Conservation (phyloP, 35 echinoderm and acorn worm species). For the Lytechinus variegatus region DNA sequence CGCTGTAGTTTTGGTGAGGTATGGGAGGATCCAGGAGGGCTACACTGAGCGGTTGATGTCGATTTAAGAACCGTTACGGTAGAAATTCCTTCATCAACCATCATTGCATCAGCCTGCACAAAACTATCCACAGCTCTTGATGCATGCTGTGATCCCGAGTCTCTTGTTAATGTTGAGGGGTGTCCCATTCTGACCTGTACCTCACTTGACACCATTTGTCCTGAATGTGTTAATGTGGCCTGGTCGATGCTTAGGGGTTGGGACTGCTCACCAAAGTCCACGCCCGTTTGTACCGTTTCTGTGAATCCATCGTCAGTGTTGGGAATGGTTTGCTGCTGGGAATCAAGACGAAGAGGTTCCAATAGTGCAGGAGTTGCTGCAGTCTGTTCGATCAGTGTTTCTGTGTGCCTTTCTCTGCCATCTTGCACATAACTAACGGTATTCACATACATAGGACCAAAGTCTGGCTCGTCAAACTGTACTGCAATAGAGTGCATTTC, state of each 20-base stretch:
- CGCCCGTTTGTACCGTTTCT: slow-evolving; percentile 43
- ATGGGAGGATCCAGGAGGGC: neutral
- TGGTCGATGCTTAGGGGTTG: slow-evolving; percentile 66
- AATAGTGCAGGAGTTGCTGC: neutral
- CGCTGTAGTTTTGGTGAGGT: neutral
- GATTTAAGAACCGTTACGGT: slow-evolving; percentile 12
- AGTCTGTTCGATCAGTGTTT: slow-evolving; percentile 19
- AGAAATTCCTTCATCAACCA: slow-evolving; percentile 50
- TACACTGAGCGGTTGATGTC: slow-evolving; percentile 48
- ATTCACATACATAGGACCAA: slow-evolving; percentile 14
- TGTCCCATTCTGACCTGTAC: slow-evolving; percentile 53
- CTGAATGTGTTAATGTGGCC: slow-evolving; percentile 44
- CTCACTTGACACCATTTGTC: slow-evolving; percentile 28
- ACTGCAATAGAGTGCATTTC: slow-evolving; percentile 27
- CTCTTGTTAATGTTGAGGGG: neutral
- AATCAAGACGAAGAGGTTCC: slow-evolving; percentile 20
- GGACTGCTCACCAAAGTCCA: slow-evolving; percentile 58
- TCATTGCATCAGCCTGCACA: slow-evolving; percentile 58
- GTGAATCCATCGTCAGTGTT: slow-evolving; percentile 51
- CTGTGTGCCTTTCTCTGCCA: slow-evolving; percentile 50
- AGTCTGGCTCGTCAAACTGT: slow-evolving; percentile 46
- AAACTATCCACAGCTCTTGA: slow-evolving; percentile 25
- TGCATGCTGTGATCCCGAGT: slow-evolving; percentile 48
- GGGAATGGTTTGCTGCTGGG: slow-evolving; percentile 40
- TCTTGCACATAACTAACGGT: slow-evolving; percentile 31